These are phyloP conservation scores for Morus bassanus DNA, from an alignment of 2,797 vertebrate species.

Conservation along the genomic window DNA sequence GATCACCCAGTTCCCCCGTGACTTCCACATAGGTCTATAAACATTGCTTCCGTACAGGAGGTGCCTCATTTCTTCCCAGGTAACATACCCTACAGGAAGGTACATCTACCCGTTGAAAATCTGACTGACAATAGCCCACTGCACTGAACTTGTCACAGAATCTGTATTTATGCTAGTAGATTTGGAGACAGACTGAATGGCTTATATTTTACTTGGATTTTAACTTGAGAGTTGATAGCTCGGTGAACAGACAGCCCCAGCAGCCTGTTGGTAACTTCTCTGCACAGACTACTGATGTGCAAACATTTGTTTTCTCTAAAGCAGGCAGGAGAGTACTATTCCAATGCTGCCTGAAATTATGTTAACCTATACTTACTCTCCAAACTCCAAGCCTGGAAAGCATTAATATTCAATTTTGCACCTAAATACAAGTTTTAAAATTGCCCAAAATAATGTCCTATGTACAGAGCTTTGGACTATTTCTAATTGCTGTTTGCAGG, in stretches of 20 bases:
- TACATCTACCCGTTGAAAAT: accelerated
- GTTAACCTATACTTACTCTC: accelerated
- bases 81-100: accelerated
- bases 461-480: no score
- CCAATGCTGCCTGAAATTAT: not conserved
- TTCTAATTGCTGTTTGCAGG: not conserved
- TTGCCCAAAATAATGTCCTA: not conserved
- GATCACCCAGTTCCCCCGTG: accelerated
- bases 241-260: not conserved
- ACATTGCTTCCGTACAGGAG: accelerated
- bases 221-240: accelerated
- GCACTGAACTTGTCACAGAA: accelerated
- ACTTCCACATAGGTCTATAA: not conserved
- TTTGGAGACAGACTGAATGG: accelerated
- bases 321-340: not conserved
- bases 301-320: not conserved
- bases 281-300: not conserved
- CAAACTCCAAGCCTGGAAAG: not conserved
- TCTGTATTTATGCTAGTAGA: accelerated
- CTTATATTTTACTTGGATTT: not conserved
- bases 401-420: not conserved
- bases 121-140: accelerated
- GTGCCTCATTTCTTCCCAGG: not conserved
- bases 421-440: not conserved
- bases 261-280: not conserved